Evolutionary conservation across 2,888 invertebrate species (phyloP).

Genomic region (Diachrysia chrysitis): DNA sequence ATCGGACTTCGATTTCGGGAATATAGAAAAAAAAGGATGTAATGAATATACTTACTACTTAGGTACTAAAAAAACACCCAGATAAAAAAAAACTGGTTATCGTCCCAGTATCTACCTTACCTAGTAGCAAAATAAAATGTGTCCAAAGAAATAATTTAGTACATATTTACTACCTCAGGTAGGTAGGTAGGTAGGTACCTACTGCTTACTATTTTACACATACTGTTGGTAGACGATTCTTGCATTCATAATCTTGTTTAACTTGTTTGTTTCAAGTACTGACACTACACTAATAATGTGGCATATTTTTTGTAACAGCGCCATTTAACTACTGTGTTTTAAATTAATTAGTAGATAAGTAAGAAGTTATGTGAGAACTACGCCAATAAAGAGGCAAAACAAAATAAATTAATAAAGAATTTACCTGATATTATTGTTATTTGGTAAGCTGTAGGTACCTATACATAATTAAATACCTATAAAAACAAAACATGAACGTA

Average conservation of each 20-base stretch:
- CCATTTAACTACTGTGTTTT: slow-evolving; percentile 14
- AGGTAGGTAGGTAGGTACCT: background rate
- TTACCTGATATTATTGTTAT: background rate
- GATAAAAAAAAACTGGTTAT: background rate
- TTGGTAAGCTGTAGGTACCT: background rate
- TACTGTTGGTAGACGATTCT: slow-evolving; percentile 39
- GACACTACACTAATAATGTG: slow-evolving; percentile 25
- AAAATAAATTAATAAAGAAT: background rate
- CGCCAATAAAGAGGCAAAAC: slow-evolving; percentile 4
- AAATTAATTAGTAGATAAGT: background rate
- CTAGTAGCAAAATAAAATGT: background rate
- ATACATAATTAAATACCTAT: too few species aligned
- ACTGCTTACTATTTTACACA: background rate
- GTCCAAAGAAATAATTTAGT: background rate
- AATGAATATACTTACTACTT: too few species aligned
- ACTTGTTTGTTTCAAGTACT: slow-evolving; percentile 47
- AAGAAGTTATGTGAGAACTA: slow-evolving; percentile 4
- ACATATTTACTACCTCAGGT: background rate
- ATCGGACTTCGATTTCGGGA: too few species aligned
- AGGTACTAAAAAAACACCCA: too few species aligned
- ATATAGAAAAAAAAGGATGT: too few species aligned
- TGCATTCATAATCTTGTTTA: slow-evolving; percentile 50
- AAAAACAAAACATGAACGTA: too few species aligned
- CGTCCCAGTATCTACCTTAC: background rate
- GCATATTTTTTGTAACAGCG: slow-evolving; percentile 31